Conservation (phyloP, 2,113 vertebrate species). For the Proterorhinus semilunaris region DNA sequence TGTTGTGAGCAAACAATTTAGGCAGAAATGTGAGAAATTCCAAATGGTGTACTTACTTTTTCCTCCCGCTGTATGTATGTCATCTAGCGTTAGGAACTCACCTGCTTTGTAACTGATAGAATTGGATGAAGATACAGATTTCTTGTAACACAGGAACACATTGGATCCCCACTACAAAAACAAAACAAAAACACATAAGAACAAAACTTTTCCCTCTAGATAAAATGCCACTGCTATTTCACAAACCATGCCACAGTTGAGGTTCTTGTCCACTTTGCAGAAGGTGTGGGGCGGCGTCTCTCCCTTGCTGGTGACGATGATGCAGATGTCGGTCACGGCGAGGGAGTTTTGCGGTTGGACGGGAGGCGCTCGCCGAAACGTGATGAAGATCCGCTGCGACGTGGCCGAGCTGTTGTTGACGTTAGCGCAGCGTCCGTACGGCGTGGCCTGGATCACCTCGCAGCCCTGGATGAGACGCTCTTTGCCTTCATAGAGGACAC, state of each 20-base stretch:
- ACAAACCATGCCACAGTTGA: conserved; percentile 96
- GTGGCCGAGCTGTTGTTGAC: conserved; percentile 95
- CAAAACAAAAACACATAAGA: not conserved
- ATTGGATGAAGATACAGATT: conserved; percentile 95
- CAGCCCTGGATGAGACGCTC: conserved; percentile 92
- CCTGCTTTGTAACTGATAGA: conserved; percentile 95
- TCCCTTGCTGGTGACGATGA: conserved; percentile 94
- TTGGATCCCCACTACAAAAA: conserved; percentile 92
- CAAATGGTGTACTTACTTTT: too few species aligned
- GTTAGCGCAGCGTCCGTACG: conserved; percentile 95
- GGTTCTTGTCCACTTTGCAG: conserved; percentile 97
- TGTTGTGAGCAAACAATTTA: too few species aligned
- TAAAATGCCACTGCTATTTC: not conserved
- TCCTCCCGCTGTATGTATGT: too few species aligned
- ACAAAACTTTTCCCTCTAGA: not conserved
- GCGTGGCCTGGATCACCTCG: conserved; percentile 93
- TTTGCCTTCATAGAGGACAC: conserved; percentile 94
- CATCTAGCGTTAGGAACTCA: conserved; percentile 69
- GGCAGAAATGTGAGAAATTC: too few species aligned
- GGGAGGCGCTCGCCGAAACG: conserved; percentile 82
- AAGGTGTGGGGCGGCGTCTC: conserved; percentile 97
- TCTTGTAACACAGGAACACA: conserved; percentile 98
- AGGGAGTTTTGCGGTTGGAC: conserved; percentile 90
- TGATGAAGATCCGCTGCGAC: conserved; percentile 96
- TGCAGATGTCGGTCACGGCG: conserved; percentile 95